These are phyloP conservation scores for Pseudococcus jackbeardsleyi DNA, from an alignment of 2,888 invertebrate genomes.

Conservation along the genomic window DNA sequence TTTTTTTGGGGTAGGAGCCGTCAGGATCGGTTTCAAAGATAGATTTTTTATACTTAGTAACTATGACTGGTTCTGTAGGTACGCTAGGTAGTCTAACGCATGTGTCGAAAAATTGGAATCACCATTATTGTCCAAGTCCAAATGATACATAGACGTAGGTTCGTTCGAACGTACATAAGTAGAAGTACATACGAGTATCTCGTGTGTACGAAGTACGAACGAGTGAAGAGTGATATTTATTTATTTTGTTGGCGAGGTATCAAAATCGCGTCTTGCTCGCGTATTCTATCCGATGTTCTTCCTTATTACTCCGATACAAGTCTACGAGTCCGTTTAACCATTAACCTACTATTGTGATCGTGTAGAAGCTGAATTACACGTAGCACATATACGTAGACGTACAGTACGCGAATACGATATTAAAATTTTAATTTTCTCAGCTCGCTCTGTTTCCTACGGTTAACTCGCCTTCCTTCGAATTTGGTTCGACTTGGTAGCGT, in stretches of 20 bases:
- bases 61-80: too few relatives aligned
- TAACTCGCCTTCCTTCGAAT: not conserved
- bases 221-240: not conserved
- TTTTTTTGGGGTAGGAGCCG: too few relatives aligned
- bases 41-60: too few relatives aligned
- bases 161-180: too few relatives aligned
- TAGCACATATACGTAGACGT: too few relatives aligned
- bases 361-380: not conserved
- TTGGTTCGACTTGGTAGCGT: too few relatives aligned
- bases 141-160: not conserved
- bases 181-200: too few relatives aligned
- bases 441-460: constrained; percentile 28
- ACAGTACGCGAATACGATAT: constrained; percentile 4
- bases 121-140: not conserved
- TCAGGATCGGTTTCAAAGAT: too few relatives aligned
- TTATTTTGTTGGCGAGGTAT: constrained; percentile 16
- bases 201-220: not conserved
- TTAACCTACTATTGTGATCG: constrained; percentile 30
- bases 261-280: not conserved
- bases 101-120: too few relatives aligned
- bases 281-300: not conserved
- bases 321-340: not conserved
- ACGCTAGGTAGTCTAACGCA: too few relatives aligned
- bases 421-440: constrained; percentile 50
- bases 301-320: not conserved